phyloP scores from a whole-genome alignment of 1,140 invertebrate species.

The Tetraneura akinire region DNA sequence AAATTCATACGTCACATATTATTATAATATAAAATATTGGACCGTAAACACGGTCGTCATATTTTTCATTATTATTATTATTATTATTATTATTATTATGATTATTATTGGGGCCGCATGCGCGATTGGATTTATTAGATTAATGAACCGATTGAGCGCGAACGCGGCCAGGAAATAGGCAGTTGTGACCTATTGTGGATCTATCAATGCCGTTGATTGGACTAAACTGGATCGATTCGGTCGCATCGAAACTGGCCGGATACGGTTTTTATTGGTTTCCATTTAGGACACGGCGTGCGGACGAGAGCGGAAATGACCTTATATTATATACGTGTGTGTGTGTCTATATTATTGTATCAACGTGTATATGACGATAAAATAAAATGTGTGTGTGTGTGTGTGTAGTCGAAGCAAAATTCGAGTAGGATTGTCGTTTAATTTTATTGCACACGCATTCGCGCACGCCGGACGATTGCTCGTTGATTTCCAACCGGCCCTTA shows the following conservation, averaged over 20 bases:
- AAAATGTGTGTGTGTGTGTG: fast-evolving
- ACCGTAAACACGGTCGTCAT: background rate
- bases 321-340: background rate
- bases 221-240: conserved; percentile 49
- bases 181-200: conserved; percentile 48
- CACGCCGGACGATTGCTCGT: background rate
- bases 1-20: no score
- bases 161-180: conserved; percentile 36
- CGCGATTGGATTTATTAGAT: conserved; percentile 45
- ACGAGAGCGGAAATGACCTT: conserved; percentile 2
- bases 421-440: conserved; percentile 28
- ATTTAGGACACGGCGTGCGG: background rate
- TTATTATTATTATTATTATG: conserved; percentile 12
- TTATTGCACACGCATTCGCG: background rate
- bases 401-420: background rate
- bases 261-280: conserved; percentile 50
- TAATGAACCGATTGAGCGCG: conserved; percentile 40
- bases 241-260: conserved; percentile 33
- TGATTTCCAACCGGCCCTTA: background rate
- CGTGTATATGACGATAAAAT: no score
- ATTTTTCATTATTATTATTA: background rate
- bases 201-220: conserved; percentile 48
- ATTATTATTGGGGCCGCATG: conserved; percentile 15
- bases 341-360: background rate
- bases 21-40: no score